A percentile compares a stretch with the other conserved stretches of the same genome.
Conservation (phyloP, 2,113 vertebrate species). For the Nothoprocta perdicaria region DNA sequence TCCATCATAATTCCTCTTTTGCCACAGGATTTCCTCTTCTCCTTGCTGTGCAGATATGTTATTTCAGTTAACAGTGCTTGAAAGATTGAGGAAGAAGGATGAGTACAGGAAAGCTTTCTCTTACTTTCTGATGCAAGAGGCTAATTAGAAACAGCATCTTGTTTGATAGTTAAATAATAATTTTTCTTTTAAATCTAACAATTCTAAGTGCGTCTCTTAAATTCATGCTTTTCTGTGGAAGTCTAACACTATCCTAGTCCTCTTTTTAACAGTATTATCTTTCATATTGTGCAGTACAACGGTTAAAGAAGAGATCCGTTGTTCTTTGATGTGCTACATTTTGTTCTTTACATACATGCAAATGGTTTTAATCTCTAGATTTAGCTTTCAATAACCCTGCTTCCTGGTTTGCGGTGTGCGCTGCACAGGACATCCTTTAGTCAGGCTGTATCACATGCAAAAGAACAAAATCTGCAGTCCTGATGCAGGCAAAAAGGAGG, state of each 20-base stretch:
- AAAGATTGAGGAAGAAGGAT: background rate
- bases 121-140: background rate
- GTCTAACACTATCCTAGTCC: background rate
- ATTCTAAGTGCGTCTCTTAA: background rate
- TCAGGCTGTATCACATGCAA: rapidly evolving
- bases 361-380: background rate
- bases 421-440: background rate
- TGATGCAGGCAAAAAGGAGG: background rate
- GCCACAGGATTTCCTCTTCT: background rate
- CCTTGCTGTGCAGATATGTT: background rate
- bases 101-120: background rate
- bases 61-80: background rate
- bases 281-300: background rate
- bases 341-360: background rate
- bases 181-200: too few relatives aligned
- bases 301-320: background rate
- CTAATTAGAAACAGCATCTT: background rate
- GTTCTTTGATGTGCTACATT: background rate
- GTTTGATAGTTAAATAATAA: background rate
- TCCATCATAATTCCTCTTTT: background rate
- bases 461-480: background rate
- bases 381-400: background rate
- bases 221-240: background rate
- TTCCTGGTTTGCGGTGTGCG: slow-evolving; percentile 20
- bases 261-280: background rate